Evolutionary conservation across 2,113 vertebrate genomes (phyloP).

Genomic region (cattle (Bos taurus)): DNA sequence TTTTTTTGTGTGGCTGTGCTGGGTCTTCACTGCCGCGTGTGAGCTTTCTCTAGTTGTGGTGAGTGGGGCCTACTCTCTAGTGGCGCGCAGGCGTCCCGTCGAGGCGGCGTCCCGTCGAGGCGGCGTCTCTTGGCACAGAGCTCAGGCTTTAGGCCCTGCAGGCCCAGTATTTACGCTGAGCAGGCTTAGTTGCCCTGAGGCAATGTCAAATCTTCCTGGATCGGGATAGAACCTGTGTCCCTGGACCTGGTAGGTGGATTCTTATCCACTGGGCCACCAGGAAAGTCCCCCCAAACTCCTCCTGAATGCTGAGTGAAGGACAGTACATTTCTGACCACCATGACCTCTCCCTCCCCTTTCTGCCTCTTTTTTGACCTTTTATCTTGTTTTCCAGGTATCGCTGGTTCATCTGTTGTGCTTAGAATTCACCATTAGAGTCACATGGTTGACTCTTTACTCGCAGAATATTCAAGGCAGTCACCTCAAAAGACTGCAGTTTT

Average conservation of each 20-base stretch:
- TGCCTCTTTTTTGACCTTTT: background rate
- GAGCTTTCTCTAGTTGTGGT: background rate
- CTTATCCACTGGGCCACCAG: background rate
- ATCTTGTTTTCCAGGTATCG: background rate
- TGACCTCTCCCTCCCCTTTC: background rate
- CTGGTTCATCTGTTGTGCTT: background rate
- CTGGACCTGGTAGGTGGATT: background rate
- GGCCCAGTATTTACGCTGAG: background rate
- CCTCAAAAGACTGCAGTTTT: background rate
- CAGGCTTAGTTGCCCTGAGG: background rate
- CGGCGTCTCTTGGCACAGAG: background rate
- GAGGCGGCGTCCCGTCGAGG: fast-evolving
- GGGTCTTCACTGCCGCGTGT: background rate
- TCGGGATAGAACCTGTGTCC: background rate
- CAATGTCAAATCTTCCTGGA: background rate
- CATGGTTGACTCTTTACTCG: background rate
- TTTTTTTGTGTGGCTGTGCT: background rate
- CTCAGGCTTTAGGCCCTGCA: background rate
- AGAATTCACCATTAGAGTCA: background rate
- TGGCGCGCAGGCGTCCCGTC: fast-evolving
- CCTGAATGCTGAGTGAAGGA: background rate
- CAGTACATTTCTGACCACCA: background rate
- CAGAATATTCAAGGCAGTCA: background rate
- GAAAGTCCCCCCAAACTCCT: background rate
- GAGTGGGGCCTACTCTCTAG: background rate